Percentiles rank a stretch among this genome's conserved stretches.
These are phyloP conservation scores for Orthosia cruda DNA, from an alignment of 2,888 invertebrate genomes.

Conservation along the genomic window DNA sequence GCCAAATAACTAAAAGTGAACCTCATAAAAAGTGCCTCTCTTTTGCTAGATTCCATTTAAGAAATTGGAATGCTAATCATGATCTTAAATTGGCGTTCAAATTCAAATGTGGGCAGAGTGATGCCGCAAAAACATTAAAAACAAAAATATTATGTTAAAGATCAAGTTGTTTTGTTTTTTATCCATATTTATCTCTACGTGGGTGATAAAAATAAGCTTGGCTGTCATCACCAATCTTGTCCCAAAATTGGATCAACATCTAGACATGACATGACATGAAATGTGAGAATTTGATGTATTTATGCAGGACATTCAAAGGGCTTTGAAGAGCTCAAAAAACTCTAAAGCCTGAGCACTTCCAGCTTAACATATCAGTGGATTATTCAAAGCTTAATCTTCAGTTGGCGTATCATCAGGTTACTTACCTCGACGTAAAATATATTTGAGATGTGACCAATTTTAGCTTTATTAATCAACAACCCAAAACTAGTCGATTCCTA, in stretches of 20 bases:
- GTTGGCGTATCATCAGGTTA: neutral
- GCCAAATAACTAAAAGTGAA: neutral
- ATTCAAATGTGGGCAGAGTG: slow-evolving; percentile 1
- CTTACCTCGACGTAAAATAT: neutral
- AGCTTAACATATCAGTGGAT: neutral
- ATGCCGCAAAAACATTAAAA: neutral
- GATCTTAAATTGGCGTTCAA: slow-evolving; percentile 5
- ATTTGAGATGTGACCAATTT: neutral
- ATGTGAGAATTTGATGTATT: neutral
- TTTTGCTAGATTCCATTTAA: neutral
- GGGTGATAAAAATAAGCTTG: slow-evolving; percentile 41
- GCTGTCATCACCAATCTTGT: slow-evolving; percentile 36
- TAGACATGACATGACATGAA: slow-evolving; percentile 3
- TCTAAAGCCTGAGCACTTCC: neutral
- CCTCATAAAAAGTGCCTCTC: neutral
- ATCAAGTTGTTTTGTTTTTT: slow-evolving; percentile 39
- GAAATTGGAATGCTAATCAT: slow-evolving; percentile 3
- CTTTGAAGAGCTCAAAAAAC: neutral
- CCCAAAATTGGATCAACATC: slow-evolving; percentile 22
- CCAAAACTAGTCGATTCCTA: slow-evolving; percentile 34
- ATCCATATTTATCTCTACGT: slow-evolving; percentile 35
- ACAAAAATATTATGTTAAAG: slow-evolving; percentile 5
- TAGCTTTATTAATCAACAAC: slow-evolving; percentile 7
- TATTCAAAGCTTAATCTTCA: neutral
- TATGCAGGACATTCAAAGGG: neutral